Base-by-base conservation (phyloP, 2,113 vertebrate genomes). In the Aspidoscelis tigris region DNA sequence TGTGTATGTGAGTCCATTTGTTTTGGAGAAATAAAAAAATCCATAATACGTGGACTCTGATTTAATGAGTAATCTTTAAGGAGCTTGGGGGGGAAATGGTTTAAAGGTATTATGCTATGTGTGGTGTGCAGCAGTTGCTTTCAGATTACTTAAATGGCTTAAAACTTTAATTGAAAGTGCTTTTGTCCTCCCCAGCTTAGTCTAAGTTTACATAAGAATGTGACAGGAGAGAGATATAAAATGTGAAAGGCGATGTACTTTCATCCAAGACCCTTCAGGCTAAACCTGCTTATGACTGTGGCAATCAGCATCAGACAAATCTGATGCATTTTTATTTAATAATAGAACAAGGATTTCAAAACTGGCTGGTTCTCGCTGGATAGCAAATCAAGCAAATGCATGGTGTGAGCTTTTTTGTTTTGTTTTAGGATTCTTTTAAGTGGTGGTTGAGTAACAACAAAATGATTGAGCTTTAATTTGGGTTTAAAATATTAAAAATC, bases 61-160 rank as follows among this genome's bases (percentile, higher is more conserved):
- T 11, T 82, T 78, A 86, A 84, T 55, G 10, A 82, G 21, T 83
- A 73, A 75, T 79, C 4, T 77, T 77, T 79, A 18, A 76, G 58
- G 11, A 82, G 3, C 7, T 84, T 78, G 81, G 43, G 84, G 71
- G 2, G 55, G 79, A 68, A 39, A 2, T 76, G 78, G 76, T 81
- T 41, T 61, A 80, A 86, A 80, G 24, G 73, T 80, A 82, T 89
- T 26, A 61, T 77, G 2, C 8, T 76, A 5, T 76, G 74, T 64
- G 39, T 82, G 55, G 14, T 0, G 77, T 84, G 20, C 0, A 78
- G 22, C 65, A 72, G 1, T 78, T 77, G 78, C 11, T 88, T 88
- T 81, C 74, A 14, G 16, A 88, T 18, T 82, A 81, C 9, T 78
- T 83, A 65, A 87, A 78, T 72, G 10, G 5, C 4, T 88, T 88